Evolutionary conservation across 2,888 invertebrate genomes (phyloP).

Genomic region (Sphecodes monilicornis): DNA sequence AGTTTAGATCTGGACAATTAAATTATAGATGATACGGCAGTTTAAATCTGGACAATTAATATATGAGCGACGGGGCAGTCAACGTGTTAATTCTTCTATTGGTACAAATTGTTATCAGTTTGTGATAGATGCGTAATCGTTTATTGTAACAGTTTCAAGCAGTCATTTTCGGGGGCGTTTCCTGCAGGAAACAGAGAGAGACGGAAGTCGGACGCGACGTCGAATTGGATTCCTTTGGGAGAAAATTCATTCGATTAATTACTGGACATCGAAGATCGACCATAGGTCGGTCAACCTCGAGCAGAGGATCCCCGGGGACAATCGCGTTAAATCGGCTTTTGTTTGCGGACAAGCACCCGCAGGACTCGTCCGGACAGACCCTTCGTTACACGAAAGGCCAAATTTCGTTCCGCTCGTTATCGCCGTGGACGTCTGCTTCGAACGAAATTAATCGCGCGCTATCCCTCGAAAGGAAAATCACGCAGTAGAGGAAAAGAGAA

Average conservation of each 20-base stretch:
- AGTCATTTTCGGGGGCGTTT: not conserved
- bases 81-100: too few relatives aligned
- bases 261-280: slow-evolving; percentile 39
- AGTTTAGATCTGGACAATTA: too few relatives aligned
- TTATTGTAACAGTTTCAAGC: not conserved
- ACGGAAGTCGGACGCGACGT: slow-evolving; percentile 5
- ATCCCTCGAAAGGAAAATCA: slow-evolving; percentile 22
- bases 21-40: too few relatives aligned
- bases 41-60: too few relatives aligned
- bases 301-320: slow-evolving; percentile 36
- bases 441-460: slow-evolving; percentile 37
- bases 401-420: slow-evolving; percentile 40
- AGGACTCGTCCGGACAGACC: slow-evolving; percentile 27
- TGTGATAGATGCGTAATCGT: not conserved
- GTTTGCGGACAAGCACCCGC: slow-evolving; percentile 45
- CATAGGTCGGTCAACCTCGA: slow-evolving; percentile 12
- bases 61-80: too few relatives aligned
- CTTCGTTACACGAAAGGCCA: slow-evolving; percentile 32
- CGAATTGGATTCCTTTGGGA: slow-evolving; percentile 44
- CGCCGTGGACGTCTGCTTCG: slow-evolving; percentile 28
- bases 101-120: too few relatives aligned
- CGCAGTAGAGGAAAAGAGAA: not conserved
- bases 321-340: slow-evolving; percentile 55
- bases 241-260: slow-evolving; percentile 58
- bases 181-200: not conserved